Evolutionary conservation across 2,888 invertebrate genomes (phyloP).

Genomic region (Corbicula japonica): DNA sequence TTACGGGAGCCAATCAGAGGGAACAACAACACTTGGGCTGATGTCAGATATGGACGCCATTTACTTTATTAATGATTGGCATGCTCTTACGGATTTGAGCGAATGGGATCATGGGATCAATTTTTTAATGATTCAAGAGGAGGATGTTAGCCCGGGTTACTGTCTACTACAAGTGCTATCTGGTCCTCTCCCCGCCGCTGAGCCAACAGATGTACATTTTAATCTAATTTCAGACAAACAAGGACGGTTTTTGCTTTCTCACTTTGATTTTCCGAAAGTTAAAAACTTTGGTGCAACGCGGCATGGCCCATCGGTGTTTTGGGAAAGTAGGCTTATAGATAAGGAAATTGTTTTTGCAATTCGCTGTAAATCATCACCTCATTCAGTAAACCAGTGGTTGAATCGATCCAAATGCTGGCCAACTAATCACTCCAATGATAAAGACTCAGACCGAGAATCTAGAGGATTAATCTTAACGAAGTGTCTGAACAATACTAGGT

Average conservation of each 20-base stretch:
- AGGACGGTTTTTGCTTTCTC: background rate
- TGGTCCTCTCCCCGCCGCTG: background rate
- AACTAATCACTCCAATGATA: background rate
- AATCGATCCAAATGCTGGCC: background rate
- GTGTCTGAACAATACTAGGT: background rate
- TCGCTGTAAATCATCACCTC: conserved; percentile 14
- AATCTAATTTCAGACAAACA: background rate
- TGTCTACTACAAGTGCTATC: conserved; percentile 4
- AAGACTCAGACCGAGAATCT: background rate
- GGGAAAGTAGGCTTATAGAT: background rate
- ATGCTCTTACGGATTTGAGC: conserved; percentile 3
- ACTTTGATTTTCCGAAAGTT: background rate
- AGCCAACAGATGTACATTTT: background rate
- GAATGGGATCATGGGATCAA: conserved; percentile 7
- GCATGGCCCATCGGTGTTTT: conserved; percentile 9
- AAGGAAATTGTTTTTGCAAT: background rate
- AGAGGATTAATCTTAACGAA: too few relatives aligned
- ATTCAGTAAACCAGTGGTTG: conserved; percentile 9
- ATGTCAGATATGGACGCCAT: conserved; percentile 4
- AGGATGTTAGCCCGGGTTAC: conserved; percentile 7
- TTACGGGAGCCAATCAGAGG: conserved; percentile 38
- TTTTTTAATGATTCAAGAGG: conserved; percentile 14
- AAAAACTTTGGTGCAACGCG: too few relatives aligned
- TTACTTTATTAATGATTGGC: background rate
- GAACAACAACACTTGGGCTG: conserved; percentile 17